Percentiles rank a stretch among this genome's conserved stretches.
Evolutionary conservation across 2,888 invertebrate species (phyloP).

Genomic region (Ceriagrion tenellum): DNA sequence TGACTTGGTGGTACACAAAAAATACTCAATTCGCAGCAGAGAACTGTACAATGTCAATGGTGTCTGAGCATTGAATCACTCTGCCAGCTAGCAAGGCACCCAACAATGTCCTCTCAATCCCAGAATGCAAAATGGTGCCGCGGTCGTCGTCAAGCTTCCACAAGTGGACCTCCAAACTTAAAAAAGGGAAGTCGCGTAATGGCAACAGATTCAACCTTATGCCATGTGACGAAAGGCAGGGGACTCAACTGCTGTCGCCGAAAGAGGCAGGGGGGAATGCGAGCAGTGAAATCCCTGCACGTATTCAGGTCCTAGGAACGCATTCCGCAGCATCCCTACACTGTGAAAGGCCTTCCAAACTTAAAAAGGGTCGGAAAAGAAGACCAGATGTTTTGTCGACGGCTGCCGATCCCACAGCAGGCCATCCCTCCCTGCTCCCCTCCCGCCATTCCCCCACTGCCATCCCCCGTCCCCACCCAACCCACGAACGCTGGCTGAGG

Average conservation of each 20-base stretch:
- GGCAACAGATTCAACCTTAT: not conserved
- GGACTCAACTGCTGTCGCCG: not conserved
- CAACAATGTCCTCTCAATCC: too few relatives aligned
- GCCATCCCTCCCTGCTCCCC: too few relatives aligned
- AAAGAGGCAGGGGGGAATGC: not conserved
- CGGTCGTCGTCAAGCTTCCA: not conserved
- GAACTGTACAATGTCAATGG: too few relatives aligned
- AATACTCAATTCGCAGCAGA: too few relatives aligned
- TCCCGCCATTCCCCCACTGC: not conserved
- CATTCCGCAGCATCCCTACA: not conserved
- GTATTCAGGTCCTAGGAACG: not conserved
- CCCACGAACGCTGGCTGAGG: not conserved
- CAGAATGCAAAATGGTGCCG: not conserved
- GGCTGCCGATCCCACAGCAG: not conserved
- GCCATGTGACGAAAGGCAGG: not conserved
- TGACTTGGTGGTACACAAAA: too few relatives aligned
- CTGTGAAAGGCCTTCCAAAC: not conserved
- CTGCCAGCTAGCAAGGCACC: too few relatives aligned
- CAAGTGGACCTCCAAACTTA: not conserved
- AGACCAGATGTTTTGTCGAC: not conserved
- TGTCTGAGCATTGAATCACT: too few relatives aligned
- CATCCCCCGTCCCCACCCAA: not conserved
- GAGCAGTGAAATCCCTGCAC: not conserved
- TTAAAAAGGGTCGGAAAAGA: conserved; percentile 24
- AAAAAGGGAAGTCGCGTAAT: not conserved